Evolutionary conservation across 2,888 invertebrate genomes (phyloP), one percentile per base, ranked within the genome.

Genomic region (Pomacea canaliculata): DNA sequence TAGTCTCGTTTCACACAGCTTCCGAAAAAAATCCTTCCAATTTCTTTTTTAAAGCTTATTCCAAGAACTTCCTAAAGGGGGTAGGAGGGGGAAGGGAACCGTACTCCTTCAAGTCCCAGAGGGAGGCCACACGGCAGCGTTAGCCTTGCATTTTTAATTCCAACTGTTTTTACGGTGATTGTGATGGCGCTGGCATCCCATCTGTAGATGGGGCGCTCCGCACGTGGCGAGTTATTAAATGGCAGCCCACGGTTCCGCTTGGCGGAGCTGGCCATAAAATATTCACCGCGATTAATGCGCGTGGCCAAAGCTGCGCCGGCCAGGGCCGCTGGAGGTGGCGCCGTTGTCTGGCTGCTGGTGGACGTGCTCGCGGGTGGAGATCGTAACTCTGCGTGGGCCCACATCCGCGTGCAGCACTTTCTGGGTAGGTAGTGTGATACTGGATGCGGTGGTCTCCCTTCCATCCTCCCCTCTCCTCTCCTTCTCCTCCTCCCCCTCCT

Each of bases 241-340:
- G 51, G 48, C 49, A 23, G 23, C 49, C 16, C 7, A n/a, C 51
- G 48, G 70, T 56, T 70, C 49, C 70, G 70, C 70, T 51, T 51
- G 56, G n/a, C n/a, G 16, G 27, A 19, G 19, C 23, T 9, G 5
- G 37, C 70, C 70, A 70, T 70, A 56, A 70, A 70, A 70, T 59
- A 59, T 70, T 70, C 37, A 70, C 70, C 23, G 70, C 56, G 70
- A 59, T 56, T 70, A 59, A 70, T 70, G 70, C n/a, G 69, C 48
- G 69, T 69, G 69, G 51, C 51, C 51, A 16, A 56, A 13, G 51
- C 51, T 10, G 10, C 16, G 16, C 51, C 51, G 51, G 16, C 2
- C 12, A 1, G 10, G 51, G 8, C 51, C 16, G 51, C 51, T 16
- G 51, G 51, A 56, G 51, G 10, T n/a, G 63, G 27, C 63, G 63